Evolutionary conservation across 2,113 vertebrate genomes (phyloP).

Genomic region (Phaetusa simplex): DNA sequence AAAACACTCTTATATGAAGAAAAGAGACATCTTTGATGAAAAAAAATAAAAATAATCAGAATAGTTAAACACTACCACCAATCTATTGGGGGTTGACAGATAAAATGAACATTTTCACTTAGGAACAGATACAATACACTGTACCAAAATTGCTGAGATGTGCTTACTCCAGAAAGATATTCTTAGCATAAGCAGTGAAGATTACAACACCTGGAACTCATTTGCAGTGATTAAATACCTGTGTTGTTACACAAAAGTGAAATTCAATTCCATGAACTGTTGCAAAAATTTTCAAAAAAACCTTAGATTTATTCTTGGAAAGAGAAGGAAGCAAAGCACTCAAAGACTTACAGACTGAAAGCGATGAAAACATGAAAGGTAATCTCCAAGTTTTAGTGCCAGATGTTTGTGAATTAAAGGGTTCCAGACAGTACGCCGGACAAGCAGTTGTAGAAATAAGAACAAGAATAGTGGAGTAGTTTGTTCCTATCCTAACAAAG

Average conservation of each 20-base stretch:
- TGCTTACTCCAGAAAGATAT: not conserved
- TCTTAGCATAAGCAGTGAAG: not conserved
- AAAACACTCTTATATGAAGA: not conserved
- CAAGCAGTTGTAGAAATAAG: not conserved
- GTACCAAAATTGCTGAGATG: not conserved
- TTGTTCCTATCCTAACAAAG: not conserved
- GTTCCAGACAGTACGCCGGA: constrained; percentile 43
- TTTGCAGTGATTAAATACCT: constrained; percentile 28
- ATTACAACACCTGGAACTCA: constrained; percentile 33
- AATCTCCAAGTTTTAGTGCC: constrained; percentile 66
- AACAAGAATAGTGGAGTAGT: not conserved
- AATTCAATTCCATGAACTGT: constrained; percentile 26
- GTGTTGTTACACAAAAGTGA: constrained; percentile 13
- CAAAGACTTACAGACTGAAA: constrained; percentile 41
- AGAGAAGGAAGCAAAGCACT: constrained; percentile 11
- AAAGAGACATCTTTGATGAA: not conserved
- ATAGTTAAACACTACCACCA: not conserved
- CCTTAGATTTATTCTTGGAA: constrained; percentile 41
- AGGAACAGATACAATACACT: not conserved
- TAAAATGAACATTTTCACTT: not conserved
- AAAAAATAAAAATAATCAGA: not conserved
- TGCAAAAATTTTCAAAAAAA: constrained; percentile 4
- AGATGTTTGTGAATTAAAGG: constrained; percentile 62
- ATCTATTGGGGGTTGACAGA: accelerated
- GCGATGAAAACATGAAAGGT: constrained; percentile 57